Conservation (phyloP, 2,888 invertebrate species). For the Physocephala rufipes region DNA sequence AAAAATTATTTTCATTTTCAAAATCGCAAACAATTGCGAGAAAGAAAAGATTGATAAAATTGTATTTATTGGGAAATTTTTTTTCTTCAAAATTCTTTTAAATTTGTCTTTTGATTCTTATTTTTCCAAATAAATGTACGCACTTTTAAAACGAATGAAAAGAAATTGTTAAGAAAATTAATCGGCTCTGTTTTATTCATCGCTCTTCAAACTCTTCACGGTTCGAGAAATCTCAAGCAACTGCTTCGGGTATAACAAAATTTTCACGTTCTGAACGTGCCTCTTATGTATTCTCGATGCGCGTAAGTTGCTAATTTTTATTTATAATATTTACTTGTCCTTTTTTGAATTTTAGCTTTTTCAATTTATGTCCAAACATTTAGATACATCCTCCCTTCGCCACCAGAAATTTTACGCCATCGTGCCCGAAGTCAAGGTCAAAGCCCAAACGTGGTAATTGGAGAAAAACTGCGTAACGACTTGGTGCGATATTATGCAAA, state of each 20-base stretch:
- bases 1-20: too few relatives aligned
- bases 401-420: too few relatives aligned
- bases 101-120: neutral
- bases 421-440: too few relatives aligned
- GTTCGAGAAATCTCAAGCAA: neutral
- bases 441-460: too few relatives aligned
- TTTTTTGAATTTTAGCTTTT: too few relatives aligned
- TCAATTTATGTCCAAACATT: too few relatives aligned
- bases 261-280: too few relatives aligned
- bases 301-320: too few relatives aligned
- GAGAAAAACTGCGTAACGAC: neutral
- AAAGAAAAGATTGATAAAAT: neutral
- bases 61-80: too few relatives aligned
- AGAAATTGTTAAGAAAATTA: neutral
- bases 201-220: neutral
- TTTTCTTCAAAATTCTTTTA: neutral
- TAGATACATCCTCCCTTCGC: too few relatives aligned
- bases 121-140: neutral
- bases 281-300: too few relatives aligned
- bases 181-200: neutral
- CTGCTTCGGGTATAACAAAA: neutral
- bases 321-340: too few relatives aligned
- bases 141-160: conserved; percentile 12
- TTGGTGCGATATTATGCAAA: neutral
- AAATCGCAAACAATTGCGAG: neutral